Base-by-base conservation (phyloP, 2,797 vertebrate genomes). In the Orientallactaga sibirica region DNA sequence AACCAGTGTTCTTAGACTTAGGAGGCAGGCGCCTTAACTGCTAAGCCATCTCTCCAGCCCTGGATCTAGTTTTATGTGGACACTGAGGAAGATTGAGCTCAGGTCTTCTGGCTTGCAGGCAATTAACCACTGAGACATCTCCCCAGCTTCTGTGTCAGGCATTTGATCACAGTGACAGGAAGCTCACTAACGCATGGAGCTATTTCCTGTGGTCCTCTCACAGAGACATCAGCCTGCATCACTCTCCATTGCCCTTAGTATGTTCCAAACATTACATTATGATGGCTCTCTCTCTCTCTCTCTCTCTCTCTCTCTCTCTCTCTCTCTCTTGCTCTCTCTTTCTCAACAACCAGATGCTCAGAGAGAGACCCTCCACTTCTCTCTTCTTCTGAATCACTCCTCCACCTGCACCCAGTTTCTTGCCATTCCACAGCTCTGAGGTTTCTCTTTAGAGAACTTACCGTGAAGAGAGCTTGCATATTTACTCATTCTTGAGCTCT, bases 401-500 rank as follows among this genome's bases (percentile, higher is more conserved):
- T 80, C 61, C 1, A 5, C 70, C 55, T 77, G 68, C 1, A 52
- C 29, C n/a, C 9, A n/a, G 27, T 27, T 74, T 73, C 66, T 90
- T 15, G 3, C 62, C 62, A 19, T 37, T n/a, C 1, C 24, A 29
- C 10, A 4, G 1, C 18, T 41, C 52, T 74, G 27, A 58, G 29
- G 62, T 16, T 80, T 52, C 77, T 91, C 66, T 75, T 61, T 27
- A 71, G 29, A 24, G 19, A 64, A n/a, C 10, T 88, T 75, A 62
- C 1, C 25, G 82, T 86, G 71, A 90, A 84, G 20, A 83, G 73
- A 67, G 58, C 9, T 33, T 83, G 37, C 61, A 33, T 9, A 16
- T 86, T 86, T 73, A 64, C 66, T 70, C 43, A 62, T n/a, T 20
- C 12, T 91, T 91, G 73, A 88, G 48, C 58, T 80, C 58, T 87